Evolutionary conservation across 2,797 vertebrate genomes (phyloP).

Genomic region (Bryconaethiops microstoma): DNA sequence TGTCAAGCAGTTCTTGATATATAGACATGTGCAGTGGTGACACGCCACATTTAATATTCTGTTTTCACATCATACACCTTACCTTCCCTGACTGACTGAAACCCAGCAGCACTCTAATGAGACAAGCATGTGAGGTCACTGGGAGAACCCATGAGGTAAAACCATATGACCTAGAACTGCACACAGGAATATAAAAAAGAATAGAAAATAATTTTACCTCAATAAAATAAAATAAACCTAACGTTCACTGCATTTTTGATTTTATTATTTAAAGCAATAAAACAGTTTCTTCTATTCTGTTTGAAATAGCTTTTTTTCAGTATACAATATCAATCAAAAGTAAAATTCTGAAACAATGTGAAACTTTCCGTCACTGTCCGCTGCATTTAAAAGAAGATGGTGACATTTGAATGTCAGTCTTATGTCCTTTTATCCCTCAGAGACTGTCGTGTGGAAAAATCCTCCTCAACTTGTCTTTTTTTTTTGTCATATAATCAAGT

Average conservation of each 20-base stretch:
- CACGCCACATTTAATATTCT: slow-evolving; percentile 51
- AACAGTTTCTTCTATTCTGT: slow-evolving; percentile 7
- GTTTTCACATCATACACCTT: slow-evolving; percentile 51
- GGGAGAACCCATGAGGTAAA: neutral
- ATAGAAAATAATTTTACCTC: neutral
- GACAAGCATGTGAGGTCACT: slow-evolving; percentile 23
- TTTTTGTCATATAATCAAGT: slow-evolving; percentile 77
- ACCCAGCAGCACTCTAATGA: slow-evolving; percentile 7
- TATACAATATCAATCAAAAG: slow-evolving; percentile 33
- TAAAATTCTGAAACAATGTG: slow-evolving; percentile 34
- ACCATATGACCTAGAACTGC: no score
- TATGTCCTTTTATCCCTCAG: slow-evolving; percentile 49
- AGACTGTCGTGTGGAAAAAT: slow-evolving; percentile 63
- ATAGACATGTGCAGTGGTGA: slow-evolving; percentile 49
- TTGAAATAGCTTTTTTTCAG: neutral
- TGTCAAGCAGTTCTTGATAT: slow-evolving; percentile 51
- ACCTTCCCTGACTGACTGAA: slow-evolving; percentile 6
- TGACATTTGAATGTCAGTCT: slow-evolving; percentile 65
- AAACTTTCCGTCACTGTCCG: slow-evolving; percentile 46
- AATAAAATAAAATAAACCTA: neutral
- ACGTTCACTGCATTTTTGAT: neutral
- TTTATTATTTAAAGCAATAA: neutral
- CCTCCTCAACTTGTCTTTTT: slow-evolving; percentile 70
- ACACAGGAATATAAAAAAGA: neutral
- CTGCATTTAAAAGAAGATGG: slow-evolving; percentile 48